These are phyloP conservation scores for Leguminivora glycinivorella DNA, from an alignment of 1,140 invertebrate genomes.

Conservation along the genomic window DNA sequence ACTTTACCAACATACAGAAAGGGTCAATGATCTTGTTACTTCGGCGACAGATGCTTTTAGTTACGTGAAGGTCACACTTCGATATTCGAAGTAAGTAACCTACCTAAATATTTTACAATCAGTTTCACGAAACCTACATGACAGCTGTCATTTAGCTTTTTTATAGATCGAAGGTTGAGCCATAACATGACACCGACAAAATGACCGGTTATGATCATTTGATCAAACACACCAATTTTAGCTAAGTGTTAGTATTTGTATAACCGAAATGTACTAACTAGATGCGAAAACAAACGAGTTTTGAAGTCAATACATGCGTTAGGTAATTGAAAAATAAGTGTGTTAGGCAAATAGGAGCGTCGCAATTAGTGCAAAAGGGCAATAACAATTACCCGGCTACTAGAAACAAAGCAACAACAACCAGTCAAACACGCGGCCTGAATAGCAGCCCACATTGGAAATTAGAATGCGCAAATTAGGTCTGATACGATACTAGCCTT, in stretches of 20 bases:
- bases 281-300: not conserved
- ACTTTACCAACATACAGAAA: not conserved
- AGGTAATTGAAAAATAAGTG: not conserved
- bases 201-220: not conserved
- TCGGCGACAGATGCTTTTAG: not conserved
- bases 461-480: conserved; percentile 15
- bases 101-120: not conserved
- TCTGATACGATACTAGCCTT: not conserved
- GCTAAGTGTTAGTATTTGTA: not conserved
- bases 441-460: conserved; percentile 15
- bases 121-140: no score
- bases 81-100: not conserved
- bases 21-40: conserved; percentile 4
- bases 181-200: not conserved
- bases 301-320: not conserved
- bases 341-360: conserved; percentile 1
- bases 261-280: not conserved
- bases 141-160: not conserved
- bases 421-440: no score
- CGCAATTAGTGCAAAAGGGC: not conserved
- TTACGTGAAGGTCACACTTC: not conserved
- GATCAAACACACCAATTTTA: not conserved
- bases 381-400: conserved; percentile 16
- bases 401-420: conserved; percentile 14
- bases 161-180: not conserved